Evolutionary conservation across 2,888 invertebrate genomes (phyloP).

Genomic region (Cataglyphis altisquamis): DNA sequence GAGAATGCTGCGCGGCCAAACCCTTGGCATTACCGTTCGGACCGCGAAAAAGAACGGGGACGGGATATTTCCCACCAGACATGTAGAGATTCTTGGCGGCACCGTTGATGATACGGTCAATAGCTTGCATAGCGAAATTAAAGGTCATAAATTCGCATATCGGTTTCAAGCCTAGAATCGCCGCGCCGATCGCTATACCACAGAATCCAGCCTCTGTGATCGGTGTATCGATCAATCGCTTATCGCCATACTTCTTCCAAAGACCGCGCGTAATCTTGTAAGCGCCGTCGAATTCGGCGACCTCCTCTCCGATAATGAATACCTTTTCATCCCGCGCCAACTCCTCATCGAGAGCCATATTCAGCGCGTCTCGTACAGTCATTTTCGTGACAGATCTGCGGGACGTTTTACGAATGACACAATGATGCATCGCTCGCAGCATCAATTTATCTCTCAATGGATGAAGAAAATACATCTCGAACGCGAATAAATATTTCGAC

Average conservation of each 20-base stretch:
- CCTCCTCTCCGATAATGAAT: conserved; percentile 90
- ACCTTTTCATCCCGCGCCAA: conserved; percentile 88
- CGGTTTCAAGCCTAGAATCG: conserved; percentile 90
- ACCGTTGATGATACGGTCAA: conserved; percentile 88
- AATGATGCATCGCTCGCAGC: background rate
- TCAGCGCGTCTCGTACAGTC: conserved; percentile 89
- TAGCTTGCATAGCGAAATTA: conserved; percentile 92
- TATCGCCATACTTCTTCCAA: conserved; percentile 90
- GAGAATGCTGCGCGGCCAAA: conserved; percentile 90
- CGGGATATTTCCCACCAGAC: conserved; percentile 88
- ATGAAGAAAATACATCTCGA: conserved; percentile 34
- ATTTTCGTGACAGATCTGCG: conserved; percentile 66
- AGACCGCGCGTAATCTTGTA: conserved; percentile 89
- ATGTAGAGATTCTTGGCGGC: conserved; percentile 91
- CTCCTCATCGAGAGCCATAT: conserved; percentile 89
- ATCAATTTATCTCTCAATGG: background rate
- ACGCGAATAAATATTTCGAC: background rate
- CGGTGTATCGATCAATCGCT: conserved; percentile 89
- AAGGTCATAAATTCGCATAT: conserved; percentile 93
- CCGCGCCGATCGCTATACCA: conserved; percentile 91
- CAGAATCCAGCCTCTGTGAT: conserved; percentile 90
- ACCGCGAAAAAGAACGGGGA: conserved; percentile 90
- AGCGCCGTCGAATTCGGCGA: conserved; percentile 89
- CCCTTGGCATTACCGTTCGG: conserved; percentile 90
- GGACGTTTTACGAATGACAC: background rate